A percentile compares a stretch with the other conserved stretches of the same genome.
phyloP scores from a whole-genome alignment of 2,888 invertebrate genomes.

The Nipponacmea schrenckii region DNA sequence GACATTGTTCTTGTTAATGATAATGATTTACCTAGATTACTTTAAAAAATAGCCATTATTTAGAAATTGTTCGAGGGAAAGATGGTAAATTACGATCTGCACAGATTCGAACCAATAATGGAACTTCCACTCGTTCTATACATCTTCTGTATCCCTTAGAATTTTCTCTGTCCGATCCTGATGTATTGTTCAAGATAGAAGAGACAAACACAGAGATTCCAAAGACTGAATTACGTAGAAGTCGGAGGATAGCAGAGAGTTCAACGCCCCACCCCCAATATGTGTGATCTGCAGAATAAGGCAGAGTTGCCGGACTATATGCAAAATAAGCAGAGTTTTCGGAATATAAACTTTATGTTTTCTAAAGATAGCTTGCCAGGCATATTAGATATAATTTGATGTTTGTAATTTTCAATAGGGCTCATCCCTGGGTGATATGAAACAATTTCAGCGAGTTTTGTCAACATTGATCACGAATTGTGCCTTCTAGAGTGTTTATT shows the following conservation, averaged over 20 bases:
- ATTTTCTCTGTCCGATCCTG: neutral
- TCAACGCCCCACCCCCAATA: neutral
- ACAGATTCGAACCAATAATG: neutral
- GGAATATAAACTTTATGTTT: too few relatives aligned
- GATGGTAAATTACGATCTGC: neutral
- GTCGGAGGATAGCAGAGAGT: neutral
- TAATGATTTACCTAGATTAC: neutral
- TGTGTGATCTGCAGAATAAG: neutral
- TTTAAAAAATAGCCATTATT: neutral
- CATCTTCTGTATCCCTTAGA: constrained; percentile 1
- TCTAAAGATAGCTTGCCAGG: too few relatives aligned
- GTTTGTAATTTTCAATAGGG: too few relatives aligned
- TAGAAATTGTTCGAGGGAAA: neutral
- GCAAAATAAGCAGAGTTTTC: too few relatives aligned
- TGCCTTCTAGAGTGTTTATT: too few relatives aligned
- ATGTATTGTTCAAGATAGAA: neutral
- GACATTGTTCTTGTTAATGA: neutral
- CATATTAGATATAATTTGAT: too few relatives aligned
- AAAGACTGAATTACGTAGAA: neutral
- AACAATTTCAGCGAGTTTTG: too few relatives aligned
- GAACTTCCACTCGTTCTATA: too few relatives aligned
- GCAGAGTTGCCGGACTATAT: too few relatives aligned
- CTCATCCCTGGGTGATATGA: too few relatives aligned
- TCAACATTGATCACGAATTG: too few relatives aligned
- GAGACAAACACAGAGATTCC: neutral